Conservation (phyloP, 2,888 invertebrate genomes). For the Epiblema foenella region DNA sequence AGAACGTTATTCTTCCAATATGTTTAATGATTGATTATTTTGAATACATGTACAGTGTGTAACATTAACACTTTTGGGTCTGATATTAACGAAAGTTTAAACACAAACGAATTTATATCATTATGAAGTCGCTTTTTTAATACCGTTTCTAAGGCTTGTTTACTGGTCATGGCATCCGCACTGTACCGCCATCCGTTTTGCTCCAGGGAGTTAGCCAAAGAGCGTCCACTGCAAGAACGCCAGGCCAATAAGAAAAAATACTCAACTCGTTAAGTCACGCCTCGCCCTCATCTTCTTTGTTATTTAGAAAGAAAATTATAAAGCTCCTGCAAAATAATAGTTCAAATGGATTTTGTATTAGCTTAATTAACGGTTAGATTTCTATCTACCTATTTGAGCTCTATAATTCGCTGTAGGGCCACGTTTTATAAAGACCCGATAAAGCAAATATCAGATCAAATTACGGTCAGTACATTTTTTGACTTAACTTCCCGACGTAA, state of each 20-base stretch:
- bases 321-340: background rate
- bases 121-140: background rate
- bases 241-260: slow-evolving; percentile 26
- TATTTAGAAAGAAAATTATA: background rate
- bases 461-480: too few species aligned
- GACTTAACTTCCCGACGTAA: too few species aligned
- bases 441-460: too few species aligned
- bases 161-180: background rate
- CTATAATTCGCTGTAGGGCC: background rate
- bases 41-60: too few species aligned
- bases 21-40: too few species aligned
- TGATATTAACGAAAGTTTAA: too few species aligned
- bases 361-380: background rate
- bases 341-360: background rate
- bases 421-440: too few species aligned
- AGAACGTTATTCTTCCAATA: too few species aligned
- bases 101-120: too few species aligned
- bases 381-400: background rate
- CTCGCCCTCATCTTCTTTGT: slow-evolving; percentile 11
- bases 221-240: slow-evolving; percentile 13
- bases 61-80: too few species aligned
- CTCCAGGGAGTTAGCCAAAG: slow-evolving; percentile 25
- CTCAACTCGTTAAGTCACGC: slow-evolving; percentile 22
- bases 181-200: slow-evolving; percentile 5
- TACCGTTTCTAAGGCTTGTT: background rate